These are phyloP conservation scores for Oryctolagus cuniculus DNA, from an alignment of 2,113 vertebrate species.

Conservation along the genomic window DNA sequence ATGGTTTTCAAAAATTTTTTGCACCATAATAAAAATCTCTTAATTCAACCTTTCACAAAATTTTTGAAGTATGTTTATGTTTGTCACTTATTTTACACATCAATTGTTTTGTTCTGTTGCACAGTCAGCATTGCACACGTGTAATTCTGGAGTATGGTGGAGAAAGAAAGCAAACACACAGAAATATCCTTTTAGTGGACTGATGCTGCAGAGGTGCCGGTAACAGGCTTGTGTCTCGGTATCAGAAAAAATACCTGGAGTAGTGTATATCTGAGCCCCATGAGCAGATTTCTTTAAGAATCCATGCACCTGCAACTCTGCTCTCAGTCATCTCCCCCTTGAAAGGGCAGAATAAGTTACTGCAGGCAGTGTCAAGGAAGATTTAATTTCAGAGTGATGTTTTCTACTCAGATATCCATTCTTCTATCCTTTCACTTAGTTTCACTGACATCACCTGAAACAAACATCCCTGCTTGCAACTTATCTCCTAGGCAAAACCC, in stretches of 20 bases:
- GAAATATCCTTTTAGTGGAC: background rate
- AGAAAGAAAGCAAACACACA: background rate
- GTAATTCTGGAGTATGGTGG: background rate
- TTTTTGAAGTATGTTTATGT: no score
- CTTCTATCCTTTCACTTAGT: background rate
- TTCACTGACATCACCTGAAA: background rate
- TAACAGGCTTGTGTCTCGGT: no score
- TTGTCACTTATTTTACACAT: background rate
- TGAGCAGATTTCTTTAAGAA: constrained; percentile 3
- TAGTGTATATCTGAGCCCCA: background rate
- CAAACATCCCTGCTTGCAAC: background rate
- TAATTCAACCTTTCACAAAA: no score
- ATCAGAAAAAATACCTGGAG: background rate
- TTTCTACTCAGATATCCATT: constrained; percentile 6
- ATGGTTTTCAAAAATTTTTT: no score
- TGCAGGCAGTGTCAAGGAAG: constrained; percentile 41
- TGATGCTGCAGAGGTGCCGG: background rate
- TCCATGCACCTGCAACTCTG: background rate
- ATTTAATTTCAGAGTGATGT: constrained; percentile 76
- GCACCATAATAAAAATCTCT: no score
- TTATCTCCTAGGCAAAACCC: background rate
- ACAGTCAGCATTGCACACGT: background rate
- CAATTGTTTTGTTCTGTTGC: background rate
- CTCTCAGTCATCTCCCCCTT: constrained; percentile 48
- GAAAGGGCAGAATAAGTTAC: constrained; percentile 57